These are phyloP conservation scores for Sycon ciliatum DNA, from an alignment of 37 sponge, comb jelly and placozoan species.

Conservation along the genomic window DNA sequence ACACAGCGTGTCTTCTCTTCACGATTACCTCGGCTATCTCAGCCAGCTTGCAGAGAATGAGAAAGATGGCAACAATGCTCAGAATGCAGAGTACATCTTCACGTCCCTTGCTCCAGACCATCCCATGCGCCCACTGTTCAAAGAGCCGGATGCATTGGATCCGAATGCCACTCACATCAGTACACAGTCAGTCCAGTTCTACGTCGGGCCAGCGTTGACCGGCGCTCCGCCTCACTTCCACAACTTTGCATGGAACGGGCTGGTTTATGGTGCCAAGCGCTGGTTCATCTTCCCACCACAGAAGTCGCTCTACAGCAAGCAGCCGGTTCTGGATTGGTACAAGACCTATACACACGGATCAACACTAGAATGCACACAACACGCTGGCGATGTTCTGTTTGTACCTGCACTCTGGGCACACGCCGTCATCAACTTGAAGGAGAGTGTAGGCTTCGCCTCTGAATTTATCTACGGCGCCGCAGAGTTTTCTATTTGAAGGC, in stretches of 20 bases:
- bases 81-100: slow-evolving; percentile 35
- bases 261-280: slow-evolving; percentile 62
- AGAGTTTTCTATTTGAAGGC: slow-evolving; percentile 80
- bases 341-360: neutral
- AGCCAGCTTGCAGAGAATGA: slow-evolving; percentile 11
- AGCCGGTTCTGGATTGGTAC: slow-evolving; percentile 73
- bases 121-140: slow-evolving; percentile 49
- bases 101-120: slow-evolving; percentile 35
- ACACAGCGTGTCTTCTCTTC: slow-evolving; percentile 24
- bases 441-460: slow-evolving; percentile 62
- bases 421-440: slow-evolving; percentile 57
- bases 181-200: slow-evolving; percentile 34
- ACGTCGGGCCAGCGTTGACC: slow-evolving; percentile 61
- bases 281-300: slow-evolving; percentile 75
- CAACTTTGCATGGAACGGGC: slow-evolving; percentile 54
- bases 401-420: slow-evolving; percentile 85
- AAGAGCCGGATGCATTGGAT: slow-evolving; percentile 42
- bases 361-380: slow-evolving; percentile 69
- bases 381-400: slow-evolving; percentile 64
- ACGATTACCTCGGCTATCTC: slow-evolving; percentile 45
- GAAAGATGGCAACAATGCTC: neutral
- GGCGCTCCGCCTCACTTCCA: slow-evolving; percentile 62
- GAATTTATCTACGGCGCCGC: slow-evolving; percentile 77
- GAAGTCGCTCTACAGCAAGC: slow-evolving; percentile 53
- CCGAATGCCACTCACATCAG: slow-evolving; percentile 46